Base-by-base conservation (phyloP, 2,113 vertebrate genomes). In the Cygnus buccinator region DNA sequence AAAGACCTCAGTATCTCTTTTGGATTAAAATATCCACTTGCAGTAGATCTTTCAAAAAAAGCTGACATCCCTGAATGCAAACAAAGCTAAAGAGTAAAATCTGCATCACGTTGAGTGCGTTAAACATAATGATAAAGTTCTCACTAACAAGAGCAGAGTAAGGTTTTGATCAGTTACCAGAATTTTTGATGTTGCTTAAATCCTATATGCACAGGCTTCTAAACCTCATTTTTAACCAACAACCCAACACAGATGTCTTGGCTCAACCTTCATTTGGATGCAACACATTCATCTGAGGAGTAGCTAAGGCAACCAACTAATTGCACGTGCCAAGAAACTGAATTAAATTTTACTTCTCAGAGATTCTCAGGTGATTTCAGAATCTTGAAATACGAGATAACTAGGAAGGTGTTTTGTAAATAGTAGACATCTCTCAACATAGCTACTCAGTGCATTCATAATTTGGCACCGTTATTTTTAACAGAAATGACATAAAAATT, bases 221-320 rank as follows among this genome's bases (percentile, higher is more conserved):
- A 77, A 70, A 35, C 23, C 35, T 77, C 58, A 71, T 76, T 89
- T 90, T 62, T 77, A 89, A 58, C 29, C n/a, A 87, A 39, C 29
- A 84, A 13, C 20, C 43, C 59, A 77, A 81, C 37, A 44, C n/a
- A 73, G 23, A 73, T 68, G n/a, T 62, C 50, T 62, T 92, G 68
- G 18, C 20, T 95, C 41, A 61, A 84, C 55, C 37, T 87, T 84
- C 73, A 70, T 92, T 84, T 89, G 80, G 21, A 70, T 67, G 29
- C 44, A 93, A 59, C n/a, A 62, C 55, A 92, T 89, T 72, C 28
- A 52, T 88, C 43, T 73, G 67, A 86, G 62, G 66, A 54, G 63
- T 89, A 94, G 72, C 83, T 84, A 84, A 90, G 91, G 63, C 72
- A 94, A 95, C 83, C 71, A 75, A 5, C 75, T 73, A 87, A 93